These are phyloP conservation scores for Adrianichthys oophorus DNA, from an alignment of 2,797 vertebrate species.

Conservation along the genomic window DNA sequence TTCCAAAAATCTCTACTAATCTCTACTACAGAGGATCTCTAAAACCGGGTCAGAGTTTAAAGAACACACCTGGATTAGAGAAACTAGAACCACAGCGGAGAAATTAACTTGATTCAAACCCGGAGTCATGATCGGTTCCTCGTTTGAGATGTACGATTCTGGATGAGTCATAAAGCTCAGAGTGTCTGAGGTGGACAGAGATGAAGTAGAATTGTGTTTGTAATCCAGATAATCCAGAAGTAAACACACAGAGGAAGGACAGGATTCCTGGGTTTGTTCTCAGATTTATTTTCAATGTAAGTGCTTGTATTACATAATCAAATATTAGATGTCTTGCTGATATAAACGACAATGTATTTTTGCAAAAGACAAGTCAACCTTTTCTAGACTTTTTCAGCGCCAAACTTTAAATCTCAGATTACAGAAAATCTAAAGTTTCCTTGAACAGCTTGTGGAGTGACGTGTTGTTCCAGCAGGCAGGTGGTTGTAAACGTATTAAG, in stretches of 20 bases:
- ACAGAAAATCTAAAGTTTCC: no score
- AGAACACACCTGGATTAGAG: no score
- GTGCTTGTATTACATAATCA: neutral
- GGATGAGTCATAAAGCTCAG: no score
- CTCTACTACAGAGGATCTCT: constrained; percentile 3
- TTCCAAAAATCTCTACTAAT: neutral
- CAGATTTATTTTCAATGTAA: neutral
- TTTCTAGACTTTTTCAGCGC: neutral
- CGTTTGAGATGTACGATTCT: no score
- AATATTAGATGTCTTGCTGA: no score
- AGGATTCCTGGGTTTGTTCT: neutral
- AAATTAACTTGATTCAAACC: no score
- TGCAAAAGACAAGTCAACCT: neutral
- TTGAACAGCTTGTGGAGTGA: no score
- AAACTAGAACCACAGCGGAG: no score
- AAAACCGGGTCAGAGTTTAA: neutral
- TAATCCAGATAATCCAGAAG: neutral
- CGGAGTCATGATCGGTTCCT: no score
- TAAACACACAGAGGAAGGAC: neutral
- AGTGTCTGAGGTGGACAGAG: neutral
- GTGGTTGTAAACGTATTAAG: constrained; percentile 30
- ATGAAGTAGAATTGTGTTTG: constrained; percentile 3
- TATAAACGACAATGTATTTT: no score
- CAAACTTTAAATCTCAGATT: no score
- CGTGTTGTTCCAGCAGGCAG: constrained; percentile 7